Conservation (phyloP, 2,113 vertebrate species). For the Percopsis transmontana region DNA sequence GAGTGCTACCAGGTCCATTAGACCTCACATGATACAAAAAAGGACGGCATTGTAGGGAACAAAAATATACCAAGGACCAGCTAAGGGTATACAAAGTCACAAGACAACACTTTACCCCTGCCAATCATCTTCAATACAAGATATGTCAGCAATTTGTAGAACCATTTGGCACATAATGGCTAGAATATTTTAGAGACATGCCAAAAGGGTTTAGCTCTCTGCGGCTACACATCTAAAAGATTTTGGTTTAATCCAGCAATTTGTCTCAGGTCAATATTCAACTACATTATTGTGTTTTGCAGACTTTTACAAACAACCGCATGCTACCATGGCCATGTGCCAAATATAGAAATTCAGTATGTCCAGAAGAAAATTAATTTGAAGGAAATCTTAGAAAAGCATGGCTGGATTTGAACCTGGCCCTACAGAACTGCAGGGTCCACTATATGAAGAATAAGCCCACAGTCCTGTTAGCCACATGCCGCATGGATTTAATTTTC, state of each 20-base stretch:
- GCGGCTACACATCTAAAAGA: slow-evolving; percentile 27
- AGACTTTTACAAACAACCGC: slow-evolving; percentile 49
- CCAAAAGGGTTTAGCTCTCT: slow-evolving; percentile 34
- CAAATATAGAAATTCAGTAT: slow-evolving; percentile 33
- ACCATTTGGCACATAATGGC: slow-evolving; percentile 21
- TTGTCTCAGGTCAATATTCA: slow-evolving; percentile 39
- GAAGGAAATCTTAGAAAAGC: slow-evolving; percentile 40
- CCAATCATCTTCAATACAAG: slow-evolving; percentile 37
- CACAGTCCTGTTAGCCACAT: slow-evolving; percentile 69
- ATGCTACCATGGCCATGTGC: slow-evolving; percentile 33
- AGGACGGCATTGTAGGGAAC: slow-evolving; percentile 4
- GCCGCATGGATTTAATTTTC: slow-evolving; percentile 89
- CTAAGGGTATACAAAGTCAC: slow-evolving; percentile 11
- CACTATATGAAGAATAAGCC: slow-evolving; percentile 71
- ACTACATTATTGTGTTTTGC: slow-evolving; percentile 18
- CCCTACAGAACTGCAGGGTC: slow-evolving; percentile 55
- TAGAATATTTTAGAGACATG: slow-evolving; percentile 26
- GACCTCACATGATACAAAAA: slow-evolving; percentile 8
- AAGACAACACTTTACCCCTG: slow-evolving; percentile 31
- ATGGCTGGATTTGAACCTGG: slow-evolving; percentile 56
- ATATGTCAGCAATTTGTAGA: slow-evolving; percentile 40
- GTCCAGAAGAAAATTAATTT: slow-evolving; percentile 43
- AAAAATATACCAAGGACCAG: slow-evolving; percentile 25
- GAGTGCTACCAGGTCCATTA: slow-evolving; percentile 31
- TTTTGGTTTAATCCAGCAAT: slow-evolving; percentile 45